These are phyloP conservation scores for Campoletis raptor DNA, from an alignment of 2,888 invertebrate genomes.

Conservation along the genomic window DNA sequence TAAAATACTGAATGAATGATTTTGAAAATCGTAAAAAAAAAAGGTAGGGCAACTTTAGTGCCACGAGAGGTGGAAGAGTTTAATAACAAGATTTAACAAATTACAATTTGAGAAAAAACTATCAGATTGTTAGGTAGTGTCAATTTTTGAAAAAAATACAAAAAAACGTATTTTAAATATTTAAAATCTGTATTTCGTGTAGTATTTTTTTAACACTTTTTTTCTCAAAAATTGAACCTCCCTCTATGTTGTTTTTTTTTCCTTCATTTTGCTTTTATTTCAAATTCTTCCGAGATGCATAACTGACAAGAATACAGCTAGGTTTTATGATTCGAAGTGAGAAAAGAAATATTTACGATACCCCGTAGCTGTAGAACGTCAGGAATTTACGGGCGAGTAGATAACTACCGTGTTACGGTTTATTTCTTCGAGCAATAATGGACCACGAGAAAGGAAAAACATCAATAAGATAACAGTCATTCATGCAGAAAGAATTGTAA, in stretches of 20 bases:
- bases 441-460: constrained; percentile 10
- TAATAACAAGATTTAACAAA: background rate
- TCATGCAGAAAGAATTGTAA: background rate
- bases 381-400: constrained; percentile 52
- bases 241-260: too few species aligned
- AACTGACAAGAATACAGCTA: constrained; percentile 16
- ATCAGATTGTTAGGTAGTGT: too few species aligned
- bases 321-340: constrained; percentile 28
- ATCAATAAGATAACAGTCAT: background rate
- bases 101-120: background rate
- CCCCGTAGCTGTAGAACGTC: constrained; percentile 1
- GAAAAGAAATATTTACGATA: constrained; percentile 29
- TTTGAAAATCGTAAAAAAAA: too few species aligned
- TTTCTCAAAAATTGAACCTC: background rate
- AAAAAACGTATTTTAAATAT: background rate
- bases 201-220: background rate
- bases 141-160: background rate
- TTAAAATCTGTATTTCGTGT: background rate
- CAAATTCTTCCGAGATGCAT: background rate
- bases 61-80: too few species aligned
- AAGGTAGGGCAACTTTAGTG: too few species aligned
- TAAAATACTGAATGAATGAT: too few species aligned
- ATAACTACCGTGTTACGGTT: constrained; percentile 34
- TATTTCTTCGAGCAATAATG: constrained; percentile 52
- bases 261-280: background rate